These are phyloP conservation scores for Podiceps cristatus DNA, from an alignment of 2,113 vertebrate species.

Conservation along the genomic window DNA sequence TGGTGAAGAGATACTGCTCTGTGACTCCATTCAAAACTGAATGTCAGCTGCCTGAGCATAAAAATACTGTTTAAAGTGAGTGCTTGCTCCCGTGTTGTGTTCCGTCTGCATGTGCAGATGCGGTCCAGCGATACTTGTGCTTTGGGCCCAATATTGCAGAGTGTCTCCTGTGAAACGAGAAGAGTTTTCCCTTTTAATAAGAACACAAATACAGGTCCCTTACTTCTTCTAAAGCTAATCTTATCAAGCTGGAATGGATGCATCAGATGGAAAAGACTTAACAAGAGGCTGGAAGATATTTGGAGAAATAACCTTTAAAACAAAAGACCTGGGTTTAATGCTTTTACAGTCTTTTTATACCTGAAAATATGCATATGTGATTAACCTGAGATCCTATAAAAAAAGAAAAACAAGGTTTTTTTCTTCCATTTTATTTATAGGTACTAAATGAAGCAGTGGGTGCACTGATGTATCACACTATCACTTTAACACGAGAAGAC, in stretches of 20 bases:
- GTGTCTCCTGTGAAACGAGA: not conserved
- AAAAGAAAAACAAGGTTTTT: not conserved
- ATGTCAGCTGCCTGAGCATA: not conserved
- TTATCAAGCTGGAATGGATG: not conserved
- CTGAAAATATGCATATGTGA: not conserved
- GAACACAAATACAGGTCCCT: not conserved
- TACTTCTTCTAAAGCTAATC: not conserved
- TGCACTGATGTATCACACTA: slow-evolving; percentile 99
- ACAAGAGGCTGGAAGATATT: not conserved
- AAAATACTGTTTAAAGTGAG: not conserved
- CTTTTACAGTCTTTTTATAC: not conserved
- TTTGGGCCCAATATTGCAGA: not conserved
- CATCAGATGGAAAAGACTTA: not conserved
- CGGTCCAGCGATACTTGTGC: not conserved
- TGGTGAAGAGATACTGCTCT: not conserved
- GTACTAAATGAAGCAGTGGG: slow-evolving; percentile 98
- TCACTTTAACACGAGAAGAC: slow-evolving; percentile 97
- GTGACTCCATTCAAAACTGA: not conserved
- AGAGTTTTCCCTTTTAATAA: not conserved
- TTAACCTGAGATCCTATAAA: not conserved
- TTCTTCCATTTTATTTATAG: slow-evolving; percentile 66
- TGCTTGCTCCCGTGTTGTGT: not conserved
- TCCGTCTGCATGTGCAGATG: not conserved
- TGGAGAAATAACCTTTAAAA: not conserved
- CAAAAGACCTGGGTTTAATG: not conserved